Base-by-base conservation (phyloP, 2,888 invertebrate genomes). In the Aleiodes testaceus region DNA sequence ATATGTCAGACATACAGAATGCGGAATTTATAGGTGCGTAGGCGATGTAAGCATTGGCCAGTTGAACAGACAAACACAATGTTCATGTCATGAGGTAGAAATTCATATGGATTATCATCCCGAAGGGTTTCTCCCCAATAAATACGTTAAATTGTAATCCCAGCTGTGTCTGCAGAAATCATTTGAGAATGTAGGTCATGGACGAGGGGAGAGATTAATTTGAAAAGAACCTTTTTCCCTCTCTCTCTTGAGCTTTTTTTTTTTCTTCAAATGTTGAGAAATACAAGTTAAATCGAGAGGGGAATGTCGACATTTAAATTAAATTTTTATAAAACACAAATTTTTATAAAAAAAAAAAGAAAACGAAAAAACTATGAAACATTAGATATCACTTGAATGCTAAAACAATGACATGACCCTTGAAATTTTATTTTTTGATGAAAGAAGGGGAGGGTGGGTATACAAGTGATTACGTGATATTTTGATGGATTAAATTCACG, bases 81-180 rank as follows among this genome's bases (percentile, higher is more conserved):
- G 53, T 26, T 53, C 53, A 53, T 22, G 53, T 53, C 53, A 53
- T 22, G 53, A 12, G 53, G 4, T 30, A 11, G 26, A 53, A 36
- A 53, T 53, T 53, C 53, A 30, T 20, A 53, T 53, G 53, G 53
- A 26, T 53, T 26, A 26, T 53, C 53, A 7, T 22, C 7, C 36
- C 36, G 36, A 36, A 9, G 52, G 18, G 18, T 52, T 52, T 16
- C 3, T 36, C 36, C 36, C 22, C 22, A 26, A 53, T 20, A 26
- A 14, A 53, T 53, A 53, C 53, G 26, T 20, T 26, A 26, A 53
- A 53, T 53, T 53, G 26, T 53, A 53, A 53, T 53, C n/a, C 53
- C 14, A n/a, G 26, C 36, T 36, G 36, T 30, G 14, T 53, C 53
- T 26, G 53, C 26, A 22, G 22, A n/a, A 53, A 53, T 53, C 53